Base-by-base conservation (phyloP, 2,113 vertebrate genomes). In the Archilochus colubris region DNA sequence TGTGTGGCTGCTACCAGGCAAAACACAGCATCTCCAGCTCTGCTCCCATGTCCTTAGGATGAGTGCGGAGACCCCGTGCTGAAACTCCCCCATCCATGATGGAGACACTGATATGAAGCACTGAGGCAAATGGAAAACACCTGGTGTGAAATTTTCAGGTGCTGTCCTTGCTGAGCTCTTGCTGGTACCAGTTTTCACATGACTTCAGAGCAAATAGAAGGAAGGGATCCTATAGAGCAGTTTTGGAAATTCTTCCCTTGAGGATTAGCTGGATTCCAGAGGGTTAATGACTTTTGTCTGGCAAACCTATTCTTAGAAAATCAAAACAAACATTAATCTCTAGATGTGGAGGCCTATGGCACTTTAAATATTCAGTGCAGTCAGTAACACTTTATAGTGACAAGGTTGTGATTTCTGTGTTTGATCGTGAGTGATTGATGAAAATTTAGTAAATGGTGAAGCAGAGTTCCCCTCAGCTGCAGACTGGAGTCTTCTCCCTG, bases 351-450 rank as follows among this genome's bases (percentile, higher is more conserved):
- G 43, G 23, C 55, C 30, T 93, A 6, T 81, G 64, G 63, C 57
- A 83, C 53, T 70, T 91, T 31, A 95, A 95, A 88, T 88, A 93
- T 75, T 83, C 82, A 67, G 14, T 88, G 59, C 67, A 86, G 63
- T 81, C 72, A 70, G 61, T 66, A 94, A 72, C 61, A 78, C 57
- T 89, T 94, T 63, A 22, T 58, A 82, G 44, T 86, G 59, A 82
- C 64, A 77, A 63, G 61, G 44, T 40, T 80, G 48, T 63, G 33
- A 74, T 92, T 95, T 88, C 92, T 94, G 50, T 3, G 30, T 94
- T 95, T 86, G 82, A 72, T 92, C 62, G 8, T 83, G 54, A 90
- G 58, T 85, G 91, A 91, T 91, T 94, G 77, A 82, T 92, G 86
- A 92, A 91, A 77, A 82, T 89, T 50, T 23, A 61, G 57, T 86